A percentile compares a stretch with the other conserved stretches of the same genome.
phyloP scores from a whole-genome alignment of 2,888 invertebrate species.

The Heliconius hortense region DNA sequence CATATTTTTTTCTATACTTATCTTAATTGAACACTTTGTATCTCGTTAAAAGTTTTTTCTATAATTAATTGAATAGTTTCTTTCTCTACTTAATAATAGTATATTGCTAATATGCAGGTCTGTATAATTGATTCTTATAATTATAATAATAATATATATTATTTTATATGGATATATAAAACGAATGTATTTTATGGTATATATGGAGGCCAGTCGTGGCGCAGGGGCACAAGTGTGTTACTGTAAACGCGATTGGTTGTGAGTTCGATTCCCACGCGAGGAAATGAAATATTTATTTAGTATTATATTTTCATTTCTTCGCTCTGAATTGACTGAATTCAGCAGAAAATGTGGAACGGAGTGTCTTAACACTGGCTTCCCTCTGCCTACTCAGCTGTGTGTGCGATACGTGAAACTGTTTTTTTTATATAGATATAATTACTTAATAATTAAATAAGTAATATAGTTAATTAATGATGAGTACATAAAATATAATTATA shows the following conservation, averaged over 20 bases:
- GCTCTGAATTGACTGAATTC: too few species aligned
- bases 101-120: neutral
- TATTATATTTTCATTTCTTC: too few species aligned
- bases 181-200: too few species aligned
- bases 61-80: conserved; percentile 1
- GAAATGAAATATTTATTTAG: too few species aligned
- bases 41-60: neutral
- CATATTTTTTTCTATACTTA: neutral
- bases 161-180: too few species aligned
- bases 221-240: too few species aligned
- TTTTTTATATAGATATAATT: neutral
- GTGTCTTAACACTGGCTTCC: too few species aligned
- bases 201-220: too few species aligned
- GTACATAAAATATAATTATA: conserved; percentile 5
- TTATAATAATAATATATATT: neutral
- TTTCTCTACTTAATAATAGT: neutral
- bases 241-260: too few species aligned
- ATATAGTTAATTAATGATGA: conserved; percentile 4
- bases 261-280: too few species aligned
- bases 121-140: neutral
- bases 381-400: too few species aligned
- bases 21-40: neutral
- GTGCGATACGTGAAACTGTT: neutral
- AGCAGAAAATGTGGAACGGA: too few species aligned
- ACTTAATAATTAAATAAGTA: neutral